Evolutionary conservation across 2,888 invertebrate genomes (phyloP).

Genomic region (Tinea semifulvella): DNA sequence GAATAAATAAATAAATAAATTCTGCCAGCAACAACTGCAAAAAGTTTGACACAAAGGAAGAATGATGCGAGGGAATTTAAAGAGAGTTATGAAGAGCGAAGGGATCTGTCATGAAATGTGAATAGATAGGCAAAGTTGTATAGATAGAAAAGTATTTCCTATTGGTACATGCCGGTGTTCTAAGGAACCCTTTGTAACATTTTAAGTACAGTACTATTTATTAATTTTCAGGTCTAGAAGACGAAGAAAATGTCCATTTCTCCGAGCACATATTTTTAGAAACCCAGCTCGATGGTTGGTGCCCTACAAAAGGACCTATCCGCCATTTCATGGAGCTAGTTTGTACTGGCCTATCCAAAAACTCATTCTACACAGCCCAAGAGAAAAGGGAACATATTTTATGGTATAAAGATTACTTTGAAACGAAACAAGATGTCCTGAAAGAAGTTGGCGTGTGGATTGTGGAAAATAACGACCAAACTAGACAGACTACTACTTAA

Average conservation of each 20-base stretch:
- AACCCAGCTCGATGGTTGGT: slow-evolving; percentile 84
- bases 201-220: no score
- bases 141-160: no score
- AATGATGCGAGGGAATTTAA: no score
- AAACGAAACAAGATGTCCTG: slow-evolving; percentile 77
- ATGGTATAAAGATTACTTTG: slow-evolving; percentile 94
- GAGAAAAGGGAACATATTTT: slow-evolving; percentile 90
- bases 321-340: slow-evolving; percentile 98
- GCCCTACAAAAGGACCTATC: slow-evolving; percentile 89
- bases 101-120: no score
- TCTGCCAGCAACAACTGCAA: no score
- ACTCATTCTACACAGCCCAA: slow-evolving; percentile 86
- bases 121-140: no score
- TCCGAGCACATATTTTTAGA: slow-evolving; percentile 96
- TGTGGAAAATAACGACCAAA: background rate
- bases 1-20: no score
- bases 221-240: slow-evolving; percentile 65
- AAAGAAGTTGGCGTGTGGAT: slow-evolving; percentile 69
- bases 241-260: slow-evolving; percentile 79
- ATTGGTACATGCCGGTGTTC: no score
- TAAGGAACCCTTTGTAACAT: no score
- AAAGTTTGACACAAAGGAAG: no score
- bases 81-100: no score
- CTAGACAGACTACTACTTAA: slow-evolving; percentile 22
- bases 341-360: slow-evolving; percentile 91